Evolutionary conservation across 2,797 vertebrate species (phyloP).

Genomic region (Schizopygopsis malacanthus): DNA sequence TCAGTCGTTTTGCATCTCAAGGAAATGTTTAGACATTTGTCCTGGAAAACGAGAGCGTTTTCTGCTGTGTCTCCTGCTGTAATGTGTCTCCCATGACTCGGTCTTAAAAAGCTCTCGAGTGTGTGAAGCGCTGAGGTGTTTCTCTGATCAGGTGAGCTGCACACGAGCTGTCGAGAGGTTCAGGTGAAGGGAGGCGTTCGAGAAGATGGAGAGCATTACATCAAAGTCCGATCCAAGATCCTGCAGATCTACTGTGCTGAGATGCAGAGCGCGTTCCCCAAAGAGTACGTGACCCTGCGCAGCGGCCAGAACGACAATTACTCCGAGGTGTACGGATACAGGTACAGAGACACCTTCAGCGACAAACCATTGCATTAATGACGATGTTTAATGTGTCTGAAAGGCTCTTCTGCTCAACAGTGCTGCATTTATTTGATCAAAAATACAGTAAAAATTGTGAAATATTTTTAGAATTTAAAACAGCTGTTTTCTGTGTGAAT

Average conservation of each 20-base stretch:
- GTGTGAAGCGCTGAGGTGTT: background rate
- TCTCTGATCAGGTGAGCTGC: conserved; percentile 81
- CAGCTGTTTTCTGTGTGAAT: background rate
- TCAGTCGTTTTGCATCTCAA: background rate
- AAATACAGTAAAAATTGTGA: background rate
- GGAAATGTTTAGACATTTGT: background rate
- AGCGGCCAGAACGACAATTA: conserved; percentile 94
- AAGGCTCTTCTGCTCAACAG: background rate
- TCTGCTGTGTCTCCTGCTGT: no score
- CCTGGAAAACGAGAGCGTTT: no score
- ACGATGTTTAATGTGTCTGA: background rate
- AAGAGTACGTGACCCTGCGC: conserved; percentile 90
- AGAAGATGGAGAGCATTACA: conserved; percentile 89
- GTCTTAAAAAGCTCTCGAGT: no score
- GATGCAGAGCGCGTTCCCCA: conserved; percentile 88
- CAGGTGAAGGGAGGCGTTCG: conserved; percentile 83
- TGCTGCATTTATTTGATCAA: background rate
- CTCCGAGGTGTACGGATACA: conserved; percentile 93
- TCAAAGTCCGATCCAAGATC: conserved; percentile 85
- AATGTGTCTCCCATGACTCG: no score
- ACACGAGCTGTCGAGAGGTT: conserved; percentile 87
- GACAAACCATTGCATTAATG: background rate
- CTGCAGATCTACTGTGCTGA: conserved; percentile 90
- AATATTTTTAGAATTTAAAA: background rate
- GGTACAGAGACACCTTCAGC: conserved; percentile 71